Evolutionary conservation across 2,888 invertebrate species (phyloP).

Genomic region (Melinaea marsaeus): DNA sequence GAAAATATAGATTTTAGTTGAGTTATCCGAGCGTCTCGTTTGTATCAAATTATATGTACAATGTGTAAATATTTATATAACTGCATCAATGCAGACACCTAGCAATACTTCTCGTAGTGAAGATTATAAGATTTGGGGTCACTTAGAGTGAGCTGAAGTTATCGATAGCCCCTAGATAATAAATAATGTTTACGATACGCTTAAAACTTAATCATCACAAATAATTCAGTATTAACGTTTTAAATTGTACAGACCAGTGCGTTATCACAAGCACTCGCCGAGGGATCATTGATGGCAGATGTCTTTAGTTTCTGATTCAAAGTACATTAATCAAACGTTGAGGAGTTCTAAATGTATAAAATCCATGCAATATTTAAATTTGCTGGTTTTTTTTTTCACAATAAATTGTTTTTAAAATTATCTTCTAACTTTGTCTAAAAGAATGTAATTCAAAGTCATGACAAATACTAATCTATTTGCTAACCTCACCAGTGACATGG

Average conservation of each 20-base stretch:
- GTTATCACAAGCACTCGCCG: not conserved
- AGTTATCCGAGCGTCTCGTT: slow-evolving; percentile 26
- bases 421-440: too few relatives aligned
- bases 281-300: not conserved
- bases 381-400: too few relatives aligned
- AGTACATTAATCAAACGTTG: too few relatives aligned
- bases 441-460: too few relatives aligned
- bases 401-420: too few relatives aligned
- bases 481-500: slow-evolving; percentile 34
- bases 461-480: slow-evolving; percentile 5
- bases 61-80: slow-evolving; percentile 13
- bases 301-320: too few relatives aligned
- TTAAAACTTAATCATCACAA: slow-evolving; percentile 21
- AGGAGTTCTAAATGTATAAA: too few relatives aligned
- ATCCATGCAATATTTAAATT: too few relatives aligned
- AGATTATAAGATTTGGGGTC: not conserved
- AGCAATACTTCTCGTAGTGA: slow-evolving; percentile 16
- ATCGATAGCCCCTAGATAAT: not conserved
- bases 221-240: slow-evolving; percentile 11
- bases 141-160: not conserved
- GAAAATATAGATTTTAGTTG: slow-evolving; percentile 42
- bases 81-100: slow-evolving; percentile 8
- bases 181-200: slow-evolving; percentile 6
- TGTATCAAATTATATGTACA: slow-evolving; percentile 13
- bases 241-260: not conserved